Evolutionary conservation across 2,888 invertebrate species (phyloP).

Genomic region (Tetranychus piercei): DNA sequence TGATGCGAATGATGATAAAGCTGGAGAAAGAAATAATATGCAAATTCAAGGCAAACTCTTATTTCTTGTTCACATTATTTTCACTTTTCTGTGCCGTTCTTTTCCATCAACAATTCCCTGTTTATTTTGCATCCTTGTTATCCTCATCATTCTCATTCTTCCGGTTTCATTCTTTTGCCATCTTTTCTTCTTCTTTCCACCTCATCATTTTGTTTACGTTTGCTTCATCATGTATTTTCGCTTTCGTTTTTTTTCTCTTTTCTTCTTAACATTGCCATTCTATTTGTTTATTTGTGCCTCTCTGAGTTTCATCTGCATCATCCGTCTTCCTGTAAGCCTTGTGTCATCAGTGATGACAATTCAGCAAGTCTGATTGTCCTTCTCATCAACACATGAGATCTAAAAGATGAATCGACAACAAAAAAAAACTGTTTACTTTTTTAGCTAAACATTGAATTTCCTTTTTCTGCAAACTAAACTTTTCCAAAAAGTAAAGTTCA

Average conservation of each 20-base stretch:
- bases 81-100: not conserved
- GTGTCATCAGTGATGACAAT: too few relatives aligned
- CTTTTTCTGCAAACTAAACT: too few relatives aligned
- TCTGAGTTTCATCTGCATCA: too few relatives aligned
- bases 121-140: not conserved
- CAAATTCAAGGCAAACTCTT: not conserved
- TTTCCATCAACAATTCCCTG: not conserved
- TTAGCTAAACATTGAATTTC: too few relatives aligned
- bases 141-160: not conserved
- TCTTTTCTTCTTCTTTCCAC: not conserved
- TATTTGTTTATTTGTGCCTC: not conserved
- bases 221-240: not conserved
- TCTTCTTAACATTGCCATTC: not conserved
- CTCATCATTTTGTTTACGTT: not conserved
- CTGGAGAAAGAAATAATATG: not conserved
- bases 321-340: too few relatives aligned
- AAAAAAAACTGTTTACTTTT: too few relatives aligned
- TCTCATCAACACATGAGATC: too few relatives aligned
- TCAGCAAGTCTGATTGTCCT: too few relatives aligned
- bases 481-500: too few relatives aligned
- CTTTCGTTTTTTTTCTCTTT: not conserved
- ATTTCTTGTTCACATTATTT: not conserved
- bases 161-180: not conserved
- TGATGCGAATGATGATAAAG: not conserved
- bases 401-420: too few relatives aligned